Evolutionary conservation across 2,888 invertebrate genomes (phyloP).

Genomic region (Diarsia rubi): DNA sequence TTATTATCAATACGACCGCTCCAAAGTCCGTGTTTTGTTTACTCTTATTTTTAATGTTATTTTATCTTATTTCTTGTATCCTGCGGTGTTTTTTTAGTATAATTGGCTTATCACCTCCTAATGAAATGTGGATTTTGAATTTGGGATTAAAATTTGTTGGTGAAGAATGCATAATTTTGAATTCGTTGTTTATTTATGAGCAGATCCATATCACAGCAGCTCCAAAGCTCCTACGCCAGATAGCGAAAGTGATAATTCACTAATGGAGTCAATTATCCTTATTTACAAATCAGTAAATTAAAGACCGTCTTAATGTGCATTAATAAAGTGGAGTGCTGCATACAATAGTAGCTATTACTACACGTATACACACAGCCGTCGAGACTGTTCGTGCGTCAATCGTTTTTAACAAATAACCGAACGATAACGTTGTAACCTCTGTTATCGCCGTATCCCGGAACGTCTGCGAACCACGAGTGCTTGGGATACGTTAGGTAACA

Average conservation of each 20-base stretch:
- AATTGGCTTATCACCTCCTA: slow-evolving; percentile 21
- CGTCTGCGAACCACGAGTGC: slow-evolving; percentile 84
- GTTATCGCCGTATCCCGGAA: slow-evolving; percentile 89
- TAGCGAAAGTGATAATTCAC: slow-evolving; percentile 26
- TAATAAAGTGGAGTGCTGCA: slow-evolving; percentile 44
- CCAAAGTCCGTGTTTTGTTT: slow-evolving; percentile 77
- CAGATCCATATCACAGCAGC: neutral
- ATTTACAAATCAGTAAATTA: slow-evolving; percentile 46
- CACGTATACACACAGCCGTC: slow-evolving; percentile 75
- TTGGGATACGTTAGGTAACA: slow-evolving; percentile 82
- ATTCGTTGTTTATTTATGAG: slow-evolving; percentile 49
- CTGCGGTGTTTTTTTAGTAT: slow-evolving; percentile 41
- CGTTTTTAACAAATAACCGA: slow-evolving; percentile 86
- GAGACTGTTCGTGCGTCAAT: slow-evolving; percentile 89
- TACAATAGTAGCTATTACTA: slow-evolving; percentile 59
- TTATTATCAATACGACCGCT: slow-evolving; percentile 70
- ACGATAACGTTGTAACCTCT: slow-evolving; percentile 88
- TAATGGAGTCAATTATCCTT: slow-evolving; percentile 39
- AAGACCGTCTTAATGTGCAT: slow-evolving; percentile 32
- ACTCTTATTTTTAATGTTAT: slow-evolving; percentile 60
- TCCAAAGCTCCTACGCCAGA: neutral
- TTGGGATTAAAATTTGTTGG: slow-evolving; percentile 26
- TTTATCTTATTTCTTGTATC: slow-evolving; percentile 54
- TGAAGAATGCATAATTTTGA: slow-evolving; percentile 12
- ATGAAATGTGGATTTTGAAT: slow-evolving; percentile 22